phyloP scores from a whole-genome alignment of 2,113 vertebrate species.

The Delphinus delphis region DNA sequence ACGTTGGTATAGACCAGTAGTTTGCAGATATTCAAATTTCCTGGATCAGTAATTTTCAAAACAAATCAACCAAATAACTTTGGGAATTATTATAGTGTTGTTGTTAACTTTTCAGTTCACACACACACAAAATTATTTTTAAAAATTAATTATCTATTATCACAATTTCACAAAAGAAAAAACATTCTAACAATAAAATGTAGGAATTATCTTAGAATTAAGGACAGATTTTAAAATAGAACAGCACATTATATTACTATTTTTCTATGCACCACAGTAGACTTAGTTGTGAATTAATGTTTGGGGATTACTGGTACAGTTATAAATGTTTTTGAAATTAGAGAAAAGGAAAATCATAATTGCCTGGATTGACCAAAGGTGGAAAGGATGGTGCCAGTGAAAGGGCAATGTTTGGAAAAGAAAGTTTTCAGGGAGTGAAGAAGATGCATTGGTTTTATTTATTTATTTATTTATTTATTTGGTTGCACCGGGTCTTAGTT shows the following conservation, averaged over 20 bases:
- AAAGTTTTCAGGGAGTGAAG: not conserved
- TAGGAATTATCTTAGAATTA: not conserved
- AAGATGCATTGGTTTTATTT: not conserved
- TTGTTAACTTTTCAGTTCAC: slow-evolving; percentile 12
- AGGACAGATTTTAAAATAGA: not conserved
- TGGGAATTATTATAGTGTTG: not conserved
- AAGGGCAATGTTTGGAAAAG: not conserved
- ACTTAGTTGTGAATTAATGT: not conserved
- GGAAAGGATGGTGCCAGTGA: not conserved
- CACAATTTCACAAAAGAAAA: slow-evolving; percentile 25
- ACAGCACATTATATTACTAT: not conserved
- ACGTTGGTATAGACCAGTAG: not conserved
- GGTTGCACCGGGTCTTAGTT: too few species aligned
- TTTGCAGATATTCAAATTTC: not conserved
- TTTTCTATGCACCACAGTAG: not conserved
- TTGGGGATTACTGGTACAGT: not conserved
- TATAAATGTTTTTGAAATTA: not conserved
- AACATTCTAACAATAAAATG: not conserved
- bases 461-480: too few species aligned
- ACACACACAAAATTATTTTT: not conserved
- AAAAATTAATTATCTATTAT: not conserved
- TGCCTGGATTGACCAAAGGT: not conserved
- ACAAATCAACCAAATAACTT: not conserved
- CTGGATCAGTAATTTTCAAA: not conserved
- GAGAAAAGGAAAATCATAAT: not conserved